phyloP scores from a whole-genome alignment of 2,797 vertebrate genomes.

The Cyclura pinguis region DNA sequence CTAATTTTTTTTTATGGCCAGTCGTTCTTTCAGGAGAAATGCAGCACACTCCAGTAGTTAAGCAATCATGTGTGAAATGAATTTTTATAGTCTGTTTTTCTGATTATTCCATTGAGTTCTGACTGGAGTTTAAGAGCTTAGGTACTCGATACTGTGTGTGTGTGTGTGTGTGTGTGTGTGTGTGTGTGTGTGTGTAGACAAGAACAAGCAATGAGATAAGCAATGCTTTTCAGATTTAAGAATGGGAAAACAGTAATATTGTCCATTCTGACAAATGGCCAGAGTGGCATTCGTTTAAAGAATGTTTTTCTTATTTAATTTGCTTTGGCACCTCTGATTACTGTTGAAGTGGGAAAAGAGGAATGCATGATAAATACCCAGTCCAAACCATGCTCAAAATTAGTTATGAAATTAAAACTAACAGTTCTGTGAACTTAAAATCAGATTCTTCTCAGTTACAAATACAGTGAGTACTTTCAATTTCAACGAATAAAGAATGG shows the following conservation, averaged over 20 bases:
- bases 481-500: neutral
- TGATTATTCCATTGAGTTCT: constrained; percentile 13
- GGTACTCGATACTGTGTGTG: neutral
- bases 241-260: neutral
- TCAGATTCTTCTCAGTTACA: neutral
- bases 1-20: constrained; percentile 1
- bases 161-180: too few species aligned
- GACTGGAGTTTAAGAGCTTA: constrained; percentile 6
- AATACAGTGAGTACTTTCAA: neutral
- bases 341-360: neutral
- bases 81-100: constrained; percentile 29
- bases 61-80: constrained; percentile 27
- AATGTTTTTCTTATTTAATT: neutral
- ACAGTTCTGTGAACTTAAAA: neutral
- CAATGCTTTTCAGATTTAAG: neutral
- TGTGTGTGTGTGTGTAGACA: too few species aligned
- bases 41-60: constrained; percentile 26
- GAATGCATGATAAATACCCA: neutral
- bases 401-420: neutral
- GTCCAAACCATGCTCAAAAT: neutral
- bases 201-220: neutral
- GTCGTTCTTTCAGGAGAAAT: constrained; percentile 27
- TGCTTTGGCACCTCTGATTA: neutral
- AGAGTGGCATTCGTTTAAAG: neutral
- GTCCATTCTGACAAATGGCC: neutral